A percentile compares a stretch with the other conserved stretches of the same genome.
Evolutionary conservation across 2,888 invertebrate genomes (phyloP).

Genomic region (Philhelius pedissequus): DNA sequence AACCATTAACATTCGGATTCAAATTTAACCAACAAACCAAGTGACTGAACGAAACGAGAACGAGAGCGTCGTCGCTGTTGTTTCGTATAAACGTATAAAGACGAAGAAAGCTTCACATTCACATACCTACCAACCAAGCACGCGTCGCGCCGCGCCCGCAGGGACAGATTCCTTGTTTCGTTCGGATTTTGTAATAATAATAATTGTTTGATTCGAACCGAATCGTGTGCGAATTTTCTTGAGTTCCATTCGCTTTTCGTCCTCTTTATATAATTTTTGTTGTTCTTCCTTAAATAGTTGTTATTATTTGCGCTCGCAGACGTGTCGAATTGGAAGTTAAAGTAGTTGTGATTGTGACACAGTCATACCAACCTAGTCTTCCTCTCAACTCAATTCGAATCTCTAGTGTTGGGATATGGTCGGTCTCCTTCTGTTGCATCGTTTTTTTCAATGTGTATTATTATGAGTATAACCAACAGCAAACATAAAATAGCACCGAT

Average conservation of each 20-base stretch:
- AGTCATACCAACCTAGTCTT: not conserved
- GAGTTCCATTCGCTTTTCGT: not conserved
- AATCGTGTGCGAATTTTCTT: constrained; percentile 62
- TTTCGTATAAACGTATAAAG: not conserved
- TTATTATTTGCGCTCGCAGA: constrained; percentile 59
- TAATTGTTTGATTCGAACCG: constrained; percentile 64
- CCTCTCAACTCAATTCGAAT: constrained; percentile 49
- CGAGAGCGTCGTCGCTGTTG: not conserved
- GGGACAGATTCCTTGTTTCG: constrained; percentile 58
- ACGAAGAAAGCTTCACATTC: not conserved
- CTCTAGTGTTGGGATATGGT: constrained; percentile 35
- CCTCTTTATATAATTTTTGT: not conserved
- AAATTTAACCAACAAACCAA: constrained; percentile 15
- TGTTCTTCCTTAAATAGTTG: constrained; percentile 10
- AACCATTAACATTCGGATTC: not conserved
- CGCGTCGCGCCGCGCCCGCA: too few species aligned
- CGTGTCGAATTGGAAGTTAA: constrained; percentile 27
- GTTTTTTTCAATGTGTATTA: not conserved
- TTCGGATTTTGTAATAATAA: constrained; percentile 54
- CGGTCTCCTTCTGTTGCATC: constrained; percentile 65
- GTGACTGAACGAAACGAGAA: constrained; percentile 11
- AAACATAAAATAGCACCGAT: constrained; percentile 25
- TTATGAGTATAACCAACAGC: constrained; percentile 24
- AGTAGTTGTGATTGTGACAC: not conserved
- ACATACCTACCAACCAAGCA: not conserved